Evolutionary conservation across 2,113 vertebrate genomes (phyloP).

Genomic region (Ceratotherium simum): DNA sequence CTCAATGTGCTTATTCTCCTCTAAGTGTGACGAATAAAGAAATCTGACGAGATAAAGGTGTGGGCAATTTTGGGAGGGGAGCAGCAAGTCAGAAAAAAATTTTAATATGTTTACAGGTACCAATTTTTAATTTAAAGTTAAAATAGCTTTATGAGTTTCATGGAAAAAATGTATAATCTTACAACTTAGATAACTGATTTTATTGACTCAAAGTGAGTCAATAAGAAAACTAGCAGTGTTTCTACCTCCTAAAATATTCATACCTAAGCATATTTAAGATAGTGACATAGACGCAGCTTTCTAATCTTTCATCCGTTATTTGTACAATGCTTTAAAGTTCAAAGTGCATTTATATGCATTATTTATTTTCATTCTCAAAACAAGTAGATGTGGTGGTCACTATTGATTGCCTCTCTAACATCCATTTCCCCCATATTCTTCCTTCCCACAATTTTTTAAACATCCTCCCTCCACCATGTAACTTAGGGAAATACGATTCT

Average conservation of each 20-base stretch:
- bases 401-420: constrained; percentile 54
- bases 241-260: constrained; percentile 53
- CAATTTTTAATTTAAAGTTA: constrained; percentile 49
- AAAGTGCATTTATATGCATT: constrained; percentile 64
- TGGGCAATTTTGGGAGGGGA: neutral
- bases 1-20: neutral
- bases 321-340: constrained; percentile 60
- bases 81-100: neutral
- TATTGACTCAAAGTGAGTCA: neutral
- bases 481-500: neutral
- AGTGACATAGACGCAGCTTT: constrained; percentile 30
- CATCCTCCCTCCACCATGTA: neutral
- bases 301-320: constrained; percentile 34
- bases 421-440: constrained; percentile 45
- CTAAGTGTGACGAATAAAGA: neutral
- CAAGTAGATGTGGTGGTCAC: constrained; percentile 50
- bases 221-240: constrained; percentile 3
- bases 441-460: constrained; percentile 37
- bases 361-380: constrained; percentile 76
- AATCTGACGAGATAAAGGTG: constrained; percentile 36
- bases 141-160: neutral
- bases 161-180: neutral
- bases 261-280: constrained; percentile 29
- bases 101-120: neutral
- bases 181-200: constrained; percentile 41